A percentile compares a stretch with the other conserved stretches of the same genome.
Evolutionary conservation across 2,113 vertebrate genomes (phyloP).

Genomic region (Gnathonemus echidnorhynchus): DNA sequence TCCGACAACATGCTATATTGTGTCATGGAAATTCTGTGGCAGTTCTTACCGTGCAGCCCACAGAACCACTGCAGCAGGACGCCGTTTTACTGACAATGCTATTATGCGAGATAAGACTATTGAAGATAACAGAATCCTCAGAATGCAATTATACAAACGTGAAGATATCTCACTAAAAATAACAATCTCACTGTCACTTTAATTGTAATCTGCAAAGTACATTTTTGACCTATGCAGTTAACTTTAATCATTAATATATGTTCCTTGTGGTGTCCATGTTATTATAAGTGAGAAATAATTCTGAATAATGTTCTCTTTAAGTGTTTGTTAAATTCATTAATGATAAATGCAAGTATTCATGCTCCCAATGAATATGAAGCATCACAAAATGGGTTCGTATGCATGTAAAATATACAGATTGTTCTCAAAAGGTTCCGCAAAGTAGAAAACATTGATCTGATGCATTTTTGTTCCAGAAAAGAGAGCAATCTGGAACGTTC

Average conservation of each 20-base stretch:
- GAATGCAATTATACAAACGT: not conserved
- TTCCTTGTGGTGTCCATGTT: not conserved
- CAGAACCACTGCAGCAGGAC: not conserved
- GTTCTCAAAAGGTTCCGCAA: not conserved
- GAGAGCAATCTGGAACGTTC: not conserved
- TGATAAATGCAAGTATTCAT: not conserved
- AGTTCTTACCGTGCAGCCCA: not conserved
- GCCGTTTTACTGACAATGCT: not conserved
- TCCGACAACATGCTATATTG: not conserved
- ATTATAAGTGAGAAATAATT: not conserved
- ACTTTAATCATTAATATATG: not conserved
- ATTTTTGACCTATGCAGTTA: not conserved
- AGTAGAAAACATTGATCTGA: not conserved
- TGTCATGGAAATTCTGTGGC: not conserved
- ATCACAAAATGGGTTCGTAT: not conserved
- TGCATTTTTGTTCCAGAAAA: not conserved
- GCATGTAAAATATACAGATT: not conserved
- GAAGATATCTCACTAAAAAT: not conserved
- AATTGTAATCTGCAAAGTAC: not conserved
- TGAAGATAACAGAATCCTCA: not conserved
- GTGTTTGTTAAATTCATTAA: not conserved
- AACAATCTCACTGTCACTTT: not conserved
- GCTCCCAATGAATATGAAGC: not conserved
- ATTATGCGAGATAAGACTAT: not conserved
- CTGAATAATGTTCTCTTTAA: not conserved